These are phyloP conservation scores for Megaustenia siamemsis DNA, from an alignment of 2,888 invertebrate genomes.

Conservation along the genomic window DNA sequence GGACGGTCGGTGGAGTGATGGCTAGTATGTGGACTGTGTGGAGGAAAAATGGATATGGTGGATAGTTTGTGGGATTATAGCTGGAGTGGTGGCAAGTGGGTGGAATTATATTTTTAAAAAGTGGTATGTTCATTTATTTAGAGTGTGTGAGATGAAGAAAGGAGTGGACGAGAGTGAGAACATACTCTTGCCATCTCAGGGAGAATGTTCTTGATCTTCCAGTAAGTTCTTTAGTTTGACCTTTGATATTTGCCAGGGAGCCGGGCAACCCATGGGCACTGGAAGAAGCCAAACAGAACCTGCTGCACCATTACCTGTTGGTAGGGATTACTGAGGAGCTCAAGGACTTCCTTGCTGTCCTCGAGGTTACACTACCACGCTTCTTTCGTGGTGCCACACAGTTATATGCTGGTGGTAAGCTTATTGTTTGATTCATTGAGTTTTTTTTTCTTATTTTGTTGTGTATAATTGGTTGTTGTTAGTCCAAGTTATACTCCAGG, in stretches of 20 bases:
- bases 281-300: conserved; percentile 94
- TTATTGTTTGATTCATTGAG: too few relatives aligned
- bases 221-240: not conserved
- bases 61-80: too few relatives aligned
- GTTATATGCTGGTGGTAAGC: conserved; percentile 86
- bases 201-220: too few relatives aligned
- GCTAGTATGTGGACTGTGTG: too few relatives aligned
- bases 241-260: conserved; percentile 84
- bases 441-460: too few relatives aligned
- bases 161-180: not conserved
- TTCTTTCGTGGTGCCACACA: conserved; percentile 93
- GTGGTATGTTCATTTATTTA: not conserved
- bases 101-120: too few relatives aligned
- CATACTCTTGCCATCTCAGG: too few relatives aligned
- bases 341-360: conserved; percentile 92
- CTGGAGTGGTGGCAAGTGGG: too few relatives aligned
- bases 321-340: conserved; percentile 98
- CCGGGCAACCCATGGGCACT: conserved; percentile 97
- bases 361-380: conserved; percentile 91
- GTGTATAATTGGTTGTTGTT: too few relatives aligned
- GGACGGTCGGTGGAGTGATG: too few relatives aligned
- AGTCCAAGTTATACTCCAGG: too few relatives aligned
- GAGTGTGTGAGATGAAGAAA: not conserved
- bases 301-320: conserved; percentile 93
- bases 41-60: too few relatives aligned